Evolutionary conservation across 2,888 invertebrate genomes (phyloP).

Genomic region (Leptinotarsa rubiginosa): DNA sequence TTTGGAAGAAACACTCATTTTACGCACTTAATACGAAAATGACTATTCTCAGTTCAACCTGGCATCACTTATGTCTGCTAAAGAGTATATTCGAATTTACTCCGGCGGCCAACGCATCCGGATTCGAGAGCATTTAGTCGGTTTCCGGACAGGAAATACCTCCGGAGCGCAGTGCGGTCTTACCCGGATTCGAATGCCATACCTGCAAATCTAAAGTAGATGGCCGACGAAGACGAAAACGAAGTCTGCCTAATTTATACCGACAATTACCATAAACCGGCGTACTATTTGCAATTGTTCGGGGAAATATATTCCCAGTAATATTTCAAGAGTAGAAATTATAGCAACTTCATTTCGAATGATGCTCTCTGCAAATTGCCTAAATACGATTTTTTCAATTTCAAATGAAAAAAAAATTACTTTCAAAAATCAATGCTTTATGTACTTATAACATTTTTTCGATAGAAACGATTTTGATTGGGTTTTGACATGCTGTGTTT

Average conservation of each 20-base stretch:
- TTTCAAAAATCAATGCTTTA: background rate
- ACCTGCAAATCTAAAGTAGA: conserved; percentile 24
- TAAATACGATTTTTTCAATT: too few species aligned
- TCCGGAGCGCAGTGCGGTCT: conserved; percentile 58
- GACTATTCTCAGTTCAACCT: background rate
- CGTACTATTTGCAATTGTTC: background rate
- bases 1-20: too few species aligned
- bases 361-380: background rate
- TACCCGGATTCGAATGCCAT: conserved; percentile 20
- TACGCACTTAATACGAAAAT: background rate
- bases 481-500: too few species aligned
- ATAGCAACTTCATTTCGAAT: background rate
- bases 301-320: background rate
- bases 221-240: conserved; percentile 7
- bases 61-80: conserved; percentile 16
- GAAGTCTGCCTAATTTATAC: background rate
- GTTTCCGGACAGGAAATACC: conserved; percentile 63
- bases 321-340: background rate
- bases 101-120: conserved; percentile 62
- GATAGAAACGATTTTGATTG: too few species aligned
- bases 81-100: conserved; percentile 62
- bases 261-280: background rate
- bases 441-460: too few species aligned
- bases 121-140: conserved; percentile 63
- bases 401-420: too few species aligned